Conservation (phyloP, 2,797 vertebrate genomes). For the Phoxinus dragarum region DNA sequence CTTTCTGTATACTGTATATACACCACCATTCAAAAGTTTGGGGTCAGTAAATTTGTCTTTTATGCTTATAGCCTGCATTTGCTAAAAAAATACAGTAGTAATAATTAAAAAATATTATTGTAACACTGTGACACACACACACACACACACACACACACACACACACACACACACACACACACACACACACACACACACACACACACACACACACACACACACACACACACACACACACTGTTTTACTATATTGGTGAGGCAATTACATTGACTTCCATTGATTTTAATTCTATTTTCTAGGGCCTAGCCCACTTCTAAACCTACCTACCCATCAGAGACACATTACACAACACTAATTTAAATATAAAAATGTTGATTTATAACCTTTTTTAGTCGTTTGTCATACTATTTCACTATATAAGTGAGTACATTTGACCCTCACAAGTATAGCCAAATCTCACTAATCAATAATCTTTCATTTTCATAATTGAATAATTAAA, state of each 20-base stretch:
- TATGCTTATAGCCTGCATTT: background rate
- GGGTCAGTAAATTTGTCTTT: background rate
- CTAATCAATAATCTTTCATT: background rate
- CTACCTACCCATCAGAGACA: no score
- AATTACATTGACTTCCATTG: no score
- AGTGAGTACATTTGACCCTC: background rate
- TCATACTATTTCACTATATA: background rate
- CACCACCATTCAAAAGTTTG: background rate
- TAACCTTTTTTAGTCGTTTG: background rate
- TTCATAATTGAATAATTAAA: background rate
- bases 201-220: no score
- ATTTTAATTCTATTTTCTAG: no score
- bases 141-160: no score
- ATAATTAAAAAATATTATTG: no score
- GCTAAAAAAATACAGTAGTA: background rate
- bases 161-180: no score
- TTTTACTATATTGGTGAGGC: no score
- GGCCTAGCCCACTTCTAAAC: no score
- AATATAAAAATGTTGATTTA: background rate
- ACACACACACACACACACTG: no score
- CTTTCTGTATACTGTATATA: background rate
- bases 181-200: no score
- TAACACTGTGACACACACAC: no score
- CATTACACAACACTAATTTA: background rate
- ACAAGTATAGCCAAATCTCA: background rate